A percentile compares a stretch with the other conserved stretches of the same genome.
These are phyloP conservation scores for Entomyzon cyanotis DNA, from an alignment of 2,113 vertebrate species.

Conservation along the genomic window DNA sequence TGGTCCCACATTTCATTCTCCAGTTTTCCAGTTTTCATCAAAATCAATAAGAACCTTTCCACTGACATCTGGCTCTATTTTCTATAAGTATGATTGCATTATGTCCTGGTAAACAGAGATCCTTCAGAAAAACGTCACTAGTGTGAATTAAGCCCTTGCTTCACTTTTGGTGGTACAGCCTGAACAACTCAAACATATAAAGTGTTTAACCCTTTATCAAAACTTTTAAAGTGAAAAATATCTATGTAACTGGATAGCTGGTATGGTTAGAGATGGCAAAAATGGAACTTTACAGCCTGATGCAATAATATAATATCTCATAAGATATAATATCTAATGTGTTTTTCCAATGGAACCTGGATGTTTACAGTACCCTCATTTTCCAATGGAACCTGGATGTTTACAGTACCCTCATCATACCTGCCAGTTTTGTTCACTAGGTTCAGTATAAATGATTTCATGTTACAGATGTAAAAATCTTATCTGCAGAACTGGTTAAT, in stretches of 20 bases:
- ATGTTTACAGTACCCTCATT: neutral
- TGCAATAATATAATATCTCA: neutral
- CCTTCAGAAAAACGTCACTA: neutral
- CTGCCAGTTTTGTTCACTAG: neutral
- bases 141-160: neutral
- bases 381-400: neutral
- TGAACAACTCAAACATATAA: neutral
- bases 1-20: neutral
- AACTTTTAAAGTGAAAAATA: neutral
- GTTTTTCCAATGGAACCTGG: neutral
- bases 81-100: neutral
- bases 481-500: neutral
- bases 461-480: neutral
- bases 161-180: neutral
- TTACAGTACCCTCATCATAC: neutral
- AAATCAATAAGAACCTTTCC: neutral
- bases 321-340: no score
- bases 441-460: neutral
- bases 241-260: neutral
- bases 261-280: neutral
- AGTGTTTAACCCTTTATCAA: neutral
- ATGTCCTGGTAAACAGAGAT: neutral
- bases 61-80: neutral
- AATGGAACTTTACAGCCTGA: neutral
- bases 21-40: neutral